These are phyloP conservation scores for Cynopterus brachyotis DNA, from an alignment of 2,113 vertebrate species.

Conservation along the genomic window DNA sequence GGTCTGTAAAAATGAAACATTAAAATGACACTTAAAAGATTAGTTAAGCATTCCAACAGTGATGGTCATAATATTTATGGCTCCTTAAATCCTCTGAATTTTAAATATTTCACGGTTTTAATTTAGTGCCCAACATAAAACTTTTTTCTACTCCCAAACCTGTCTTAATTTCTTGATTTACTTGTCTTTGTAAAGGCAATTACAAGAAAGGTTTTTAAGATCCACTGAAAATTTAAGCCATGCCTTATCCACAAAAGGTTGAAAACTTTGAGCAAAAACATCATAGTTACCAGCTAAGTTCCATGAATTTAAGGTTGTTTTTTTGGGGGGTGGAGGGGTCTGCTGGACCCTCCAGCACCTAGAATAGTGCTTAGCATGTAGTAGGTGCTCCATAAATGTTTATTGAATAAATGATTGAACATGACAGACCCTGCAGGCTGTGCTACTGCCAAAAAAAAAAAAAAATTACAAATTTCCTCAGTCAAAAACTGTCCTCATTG, in stretches of 20 bases:
- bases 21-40: neutral
- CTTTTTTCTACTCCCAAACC: neutral
- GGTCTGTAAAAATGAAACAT: neutral
- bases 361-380: neutral
- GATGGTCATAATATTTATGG: constrained; percentile 37
- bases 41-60: neutral
- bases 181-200: constrained; percentile 16
- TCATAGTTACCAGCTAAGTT: neutral
- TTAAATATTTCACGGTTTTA: constrained; percentile 29
- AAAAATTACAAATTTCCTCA: neutral
- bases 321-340: neutral
- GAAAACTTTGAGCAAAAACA: neutral
- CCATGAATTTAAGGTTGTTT: neutral
- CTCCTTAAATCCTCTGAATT: constrained; percentile 24
- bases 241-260: neutral
- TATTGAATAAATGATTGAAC: neutral
- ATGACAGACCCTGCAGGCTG: neutral
- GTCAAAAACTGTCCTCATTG: neutral
- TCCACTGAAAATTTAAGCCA: neutral
- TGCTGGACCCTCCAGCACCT: neutral
- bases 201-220: constrained; percentile 38
- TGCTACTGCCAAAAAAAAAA: neutral
- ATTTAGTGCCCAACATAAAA: constrained; percentile 30
- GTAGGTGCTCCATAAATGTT: neutral
- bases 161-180: constrained; percentile 54